Evolutionary conservation across 1,140 invertebrate species (phyloP), one percentile per base, ranked within the genome.

Genomic region (Drusus annulatus): DNA sequence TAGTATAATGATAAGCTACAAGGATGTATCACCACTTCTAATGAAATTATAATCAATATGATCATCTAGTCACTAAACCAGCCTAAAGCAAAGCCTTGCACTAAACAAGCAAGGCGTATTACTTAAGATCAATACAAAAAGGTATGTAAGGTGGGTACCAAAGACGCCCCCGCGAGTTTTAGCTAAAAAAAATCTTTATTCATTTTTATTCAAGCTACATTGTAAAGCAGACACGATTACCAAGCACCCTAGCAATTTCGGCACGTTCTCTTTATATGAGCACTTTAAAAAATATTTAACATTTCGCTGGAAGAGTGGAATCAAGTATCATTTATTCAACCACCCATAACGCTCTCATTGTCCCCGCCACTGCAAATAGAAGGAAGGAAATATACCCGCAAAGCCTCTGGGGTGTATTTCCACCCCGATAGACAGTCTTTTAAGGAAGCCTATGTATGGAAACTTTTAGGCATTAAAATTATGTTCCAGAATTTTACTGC

Each of bases 241-340:
- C 2, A n/a, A 50, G 23, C 19, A 51, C 15, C 36, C 8, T 7
- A 45, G 54, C 8, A 71, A 52, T 17, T 31, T 68, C 1, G 28
- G 63, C 65, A 71, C 50, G 68, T 71, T 71, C 45, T n/a, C n/a
- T 45, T 17, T n/a, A 71, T 65, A 65, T 71, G 68, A 15, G 68
- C 50, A 15, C 36, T 71, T 51, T 52, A 71, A 36, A 71, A 71
- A 23, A 31, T 50, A 23, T 71, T 71, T 71, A 54, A 71, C 52
- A 52, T 3, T 51, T 71, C 45, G 5, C 68, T 21, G 15, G 21
- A 58, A 75, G 58, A 60, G 25, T 36, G 17, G 54, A 36, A 75
- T 75, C 54, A 58, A 45, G 54, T 58, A 56, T 75, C 19, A 75
- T 75, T 75, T 75, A 75, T 75, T 75, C 54, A 75, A 56, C 19